Evolutionary conservation across 2,888 invertebrate genomes (phyloP), one percentile per base, ranked within the genome.

Genomic region (Ditula angustiorana): DNA sequence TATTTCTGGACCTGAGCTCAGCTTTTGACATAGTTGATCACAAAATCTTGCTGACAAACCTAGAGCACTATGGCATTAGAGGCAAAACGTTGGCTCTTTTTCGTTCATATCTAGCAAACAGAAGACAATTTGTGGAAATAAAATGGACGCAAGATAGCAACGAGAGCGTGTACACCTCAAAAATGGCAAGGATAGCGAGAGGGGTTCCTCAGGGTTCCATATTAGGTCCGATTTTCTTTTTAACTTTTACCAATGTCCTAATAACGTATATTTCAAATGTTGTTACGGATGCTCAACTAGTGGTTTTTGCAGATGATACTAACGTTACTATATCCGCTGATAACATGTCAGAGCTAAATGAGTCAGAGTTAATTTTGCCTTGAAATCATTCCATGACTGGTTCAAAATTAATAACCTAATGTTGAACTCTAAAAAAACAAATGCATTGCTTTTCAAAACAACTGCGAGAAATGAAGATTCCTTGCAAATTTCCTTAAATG

Each of bases 141-240:
- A 46, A n/a, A 19, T 46, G 57, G 33, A 41, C 13, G 4, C 16
- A 28, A 10, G 28, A 57, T 7, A 33, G 13, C 2, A 3, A 30
- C 2, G 57, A 57, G 23, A 57, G 13, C 19, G 4, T 10, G 5
- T 37, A 44, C 10, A 21, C 5, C 11, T 57, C 16, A 3, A 37
- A 16, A 8, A 8, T 57, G 5, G 16, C 21, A 11, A 44, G 10
- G 1, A 2, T 57, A 21, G 0, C 5, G 7, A 46, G 5, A 46
- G 23, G 57, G 5, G 57, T 57, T 8, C 33, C 47, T 28, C 44
- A 56, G 8, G 41, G 56, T n/a, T 44, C 56, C 5, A 56, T 56
- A 41, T 8, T 44, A 7, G 41, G 56, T 5, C 56, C 56, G 4
- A 33, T 56, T n/a, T 41, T 56, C 10, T 44, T 56, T 5, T 28